Evolutionary conservation across 2,797 vertebrate genomes (phyloP).

Genomic region (Saxicola maurus): DNA sequence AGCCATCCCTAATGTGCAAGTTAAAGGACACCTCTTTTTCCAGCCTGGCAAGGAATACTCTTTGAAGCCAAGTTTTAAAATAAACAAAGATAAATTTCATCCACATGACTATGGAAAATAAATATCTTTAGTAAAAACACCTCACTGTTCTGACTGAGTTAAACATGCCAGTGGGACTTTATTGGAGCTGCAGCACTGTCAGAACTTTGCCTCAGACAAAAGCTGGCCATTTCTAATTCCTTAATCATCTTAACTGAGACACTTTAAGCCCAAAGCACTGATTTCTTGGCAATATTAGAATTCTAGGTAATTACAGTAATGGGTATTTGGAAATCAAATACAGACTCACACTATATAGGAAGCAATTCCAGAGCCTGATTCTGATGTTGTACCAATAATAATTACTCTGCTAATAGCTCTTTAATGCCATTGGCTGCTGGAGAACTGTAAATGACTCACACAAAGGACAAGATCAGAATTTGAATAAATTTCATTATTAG

Average conservation of each 20-base stretch:
- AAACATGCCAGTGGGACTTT: neutral
- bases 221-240: neutral
- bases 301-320: neutral
- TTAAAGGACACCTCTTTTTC: neutral
- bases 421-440: neutral
- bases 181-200: neutral
- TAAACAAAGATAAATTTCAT: neutral
- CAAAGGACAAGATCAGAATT: neutral
- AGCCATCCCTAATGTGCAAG: neutral
- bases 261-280: neutral
- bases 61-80: neutral
- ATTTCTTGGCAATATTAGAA: neutral
- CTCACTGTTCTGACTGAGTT: neutral
- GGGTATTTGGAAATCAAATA: neutral
- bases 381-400: neutral
- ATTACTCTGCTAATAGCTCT: neutral
- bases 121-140: neutral
- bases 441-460: neutral
- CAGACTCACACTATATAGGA: neutral
- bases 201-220: neutral
- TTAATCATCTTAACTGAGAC: neutral
- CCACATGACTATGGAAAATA: neutral
- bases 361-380: neutral
- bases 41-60: neutral
- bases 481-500: neutral